Evolutionary conservation across 2,888 invertebrate species (phyloP), one percentile per base, ranked within the genome.

Genomic region (Spialia ferax): DNA sequence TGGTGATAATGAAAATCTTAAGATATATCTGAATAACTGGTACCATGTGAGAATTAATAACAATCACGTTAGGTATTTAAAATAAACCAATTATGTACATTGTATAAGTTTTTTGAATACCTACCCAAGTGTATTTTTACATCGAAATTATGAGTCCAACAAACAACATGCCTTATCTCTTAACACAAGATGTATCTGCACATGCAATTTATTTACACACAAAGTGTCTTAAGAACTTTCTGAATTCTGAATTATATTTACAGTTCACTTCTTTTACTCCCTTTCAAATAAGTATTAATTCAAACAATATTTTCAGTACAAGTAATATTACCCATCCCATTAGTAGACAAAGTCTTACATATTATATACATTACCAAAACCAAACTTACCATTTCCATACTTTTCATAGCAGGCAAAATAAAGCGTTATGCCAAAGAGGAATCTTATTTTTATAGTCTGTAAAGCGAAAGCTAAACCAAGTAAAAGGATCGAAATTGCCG

Each of bases 11-110:
- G 0, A 32, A 7, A 32, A 32, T 8, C 32, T 42, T 42, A 42
- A 42, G 11, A 29, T 45, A 22, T 15, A 13, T 23, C 2, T 13
- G 23, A 29, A 59, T 8, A 38, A 69, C 71, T 71, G 71, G 71
- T 71, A 71, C 71, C 71, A 35, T 52, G 50, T 60, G 38, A 69
- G 10, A 55, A 67, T 68, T 69, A 69, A 62, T 59, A 35, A 71
- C 63, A 48, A 35, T 45, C n/a, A 45, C 26, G 22, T 50, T 50
- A n/a, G n/a, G n/a, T n/a, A 42, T 42, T 42, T 42, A 42, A 42
- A 42, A 3, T 42, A 42, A 10, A 11, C 13, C 10, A 11, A 10
- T 35, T 13, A 11, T 35, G 35, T 35, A 13, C 10, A 35, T 11
- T 11, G 2, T 32, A 7, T 32, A 32, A n/a, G 2, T 4, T 42